Base-by-base conservation (phyloP, 2,113 vertebrate species). In the Nannospalax galili region DNA sequence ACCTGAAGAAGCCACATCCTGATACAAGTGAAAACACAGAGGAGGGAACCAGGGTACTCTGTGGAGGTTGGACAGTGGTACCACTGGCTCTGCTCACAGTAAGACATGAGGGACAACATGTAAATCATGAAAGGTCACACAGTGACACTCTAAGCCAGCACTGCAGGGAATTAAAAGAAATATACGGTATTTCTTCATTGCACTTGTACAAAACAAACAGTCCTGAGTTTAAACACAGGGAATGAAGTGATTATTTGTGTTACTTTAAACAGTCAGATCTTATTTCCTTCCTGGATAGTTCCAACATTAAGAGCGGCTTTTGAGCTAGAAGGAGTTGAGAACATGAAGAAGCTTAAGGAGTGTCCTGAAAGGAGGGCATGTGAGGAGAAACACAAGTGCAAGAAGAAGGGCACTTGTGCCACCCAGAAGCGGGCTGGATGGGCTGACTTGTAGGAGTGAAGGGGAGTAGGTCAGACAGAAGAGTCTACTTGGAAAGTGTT, bases 141-240 rank as follows among this genome's bases (percentile, higher is more conserved):
- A 78, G 62, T 19, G 72, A 56, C 28, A 80, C 65, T 67, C n/a
- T 75, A 90, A 96, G 72, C 77, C 93, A 42, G 28, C 62, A 70
- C 15, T 26, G 11, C 0, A 80, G 24, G 35, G 24, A 84, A 88
- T 8, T 52, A 11, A 45, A n/a, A 62, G 7, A 14, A 84, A 93
- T 7, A 48, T 7, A 58, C 24, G 45, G 30, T 20, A 40, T 92
- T 72, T 79, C 69, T 84, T 62, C 42, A 84, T 75, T 26, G 58
- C 20, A 74, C 48, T n/a, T 75, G 74, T 24, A 91, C 52, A 60
- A 86, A 40, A 69, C 12, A 37, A 19, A 45, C 3, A 8, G 56
- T 42, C 28, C 60, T 95, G 42, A 56, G 16, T 92, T 93, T 92
- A 84, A 95, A 91, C 35, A 48, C 0, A 70, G 7, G 37, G 80